phyloP scores from a whole-genome alignment of 2,113 vertebrate genomes.

The Chamaetylas fuelleborni region DNA sequence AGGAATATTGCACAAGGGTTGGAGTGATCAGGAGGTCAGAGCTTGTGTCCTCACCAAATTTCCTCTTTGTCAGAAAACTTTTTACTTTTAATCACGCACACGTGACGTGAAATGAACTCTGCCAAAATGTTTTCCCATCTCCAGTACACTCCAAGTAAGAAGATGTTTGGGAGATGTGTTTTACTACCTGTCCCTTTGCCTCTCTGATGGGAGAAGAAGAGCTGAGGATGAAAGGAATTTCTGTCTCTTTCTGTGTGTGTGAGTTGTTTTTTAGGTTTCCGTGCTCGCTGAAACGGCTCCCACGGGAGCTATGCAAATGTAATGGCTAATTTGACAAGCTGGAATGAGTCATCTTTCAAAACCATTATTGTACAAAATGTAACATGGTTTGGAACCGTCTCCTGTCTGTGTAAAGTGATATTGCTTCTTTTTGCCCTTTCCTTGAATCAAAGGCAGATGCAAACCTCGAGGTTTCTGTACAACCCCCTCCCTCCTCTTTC shows the following conservation, averaged over 20 bases:
- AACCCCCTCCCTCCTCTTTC: not conserved
- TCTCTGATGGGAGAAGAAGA: not conserved
- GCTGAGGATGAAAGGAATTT: not conserved
- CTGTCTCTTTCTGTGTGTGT: not conserved
- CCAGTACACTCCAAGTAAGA: rapidly evolving
- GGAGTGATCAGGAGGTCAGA: rapidly evolving
- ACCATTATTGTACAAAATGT: not conserved
- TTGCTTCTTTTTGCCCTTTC: not conserved
- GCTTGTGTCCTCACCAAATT: not conserved
- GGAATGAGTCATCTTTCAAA: slow-evolving; percentile 55
- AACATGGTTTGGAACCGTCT: slow-evolving; percentile 41
- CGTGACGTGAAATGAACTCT: not conserved
- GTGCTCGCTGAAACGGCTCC: not conserved
- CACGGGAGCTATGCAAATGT: slow-evolving; percentile 7
- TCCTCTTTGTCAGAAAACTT: not conserved
- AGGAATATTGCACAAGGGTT: not conserved
- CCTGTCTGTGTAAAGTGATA: not conserved
- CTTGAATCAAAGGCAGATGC: slow-evolving; percentile 22
- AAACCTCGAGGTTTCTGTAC: not conserved
- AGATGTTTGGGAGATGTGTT: not conserved
- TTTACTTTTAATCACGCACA: not conserved
- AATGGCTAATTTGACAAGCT: slow-evolving; percentile 62
- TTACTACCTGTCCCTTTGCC: not conserved
- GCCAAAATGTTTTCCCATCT: not conserved
- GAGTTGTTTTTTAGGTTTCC: not conserved